Percentiles rank a stretch among this genome's conserved stretches.
phyloP scores from a whole-genome alignment of 2,113 vertebrate species.

The Sorex fumeus region DNA sequence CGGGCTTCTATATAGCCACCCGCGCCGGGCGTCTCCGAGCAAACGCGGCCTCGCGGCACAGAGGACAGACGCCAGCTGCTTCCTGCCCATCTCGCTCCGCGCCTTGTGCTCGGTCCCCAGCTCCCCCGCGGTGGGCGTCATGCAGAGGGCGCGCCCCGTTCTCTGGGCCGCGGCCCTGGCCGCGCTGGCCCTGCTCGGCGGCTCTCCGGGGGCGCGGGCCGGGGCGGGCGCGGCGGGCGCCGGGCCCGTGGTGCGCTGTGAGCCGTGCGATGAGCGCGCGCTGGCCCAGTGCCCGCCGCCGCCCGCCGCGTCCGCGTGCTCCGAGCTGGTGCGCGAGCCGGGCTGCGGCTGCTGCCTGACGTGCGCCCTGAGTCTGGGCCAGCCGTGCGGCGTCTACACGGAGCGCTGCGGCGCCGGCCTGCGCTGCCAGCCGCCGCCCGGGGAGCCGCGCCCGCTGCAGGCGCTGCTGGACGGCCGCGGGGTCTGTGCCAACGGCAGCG shows the following conservation, averaged over 20 bases:
- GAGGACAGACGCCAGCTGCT: not conserved
- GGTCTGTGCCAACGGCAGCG: conserved; percentile 90
- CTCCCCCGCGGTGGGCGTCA: conserved; percentile 83
- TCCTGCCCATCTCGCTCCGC: not conserved
- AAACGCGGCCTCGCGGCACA: conserved; percentile 64
- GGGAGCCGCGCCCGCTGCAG: conserved; percentile 92
- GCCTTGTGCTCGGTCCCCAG: not conserved
- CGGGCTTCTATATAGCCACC: conserved; percentile 91
- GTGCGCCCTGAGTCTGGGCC: conserved; percentile 91
- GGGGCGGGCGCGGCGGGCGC: conserved; percentile 86
- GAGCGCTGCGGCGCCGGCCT: conserved; percentile 93
- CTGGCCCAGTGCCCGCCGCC: conserved; percentile 92
- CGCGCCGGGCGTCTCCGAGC: conserved; percentile 83
- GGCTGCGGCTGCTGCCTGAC: conserved; percentile 97
- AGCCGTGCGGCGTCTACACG: conserved; percentile 95
- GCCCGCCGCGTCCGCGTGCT: conserved; percentile 88
- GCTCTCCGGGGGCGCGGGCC: conserved; percentile 88
- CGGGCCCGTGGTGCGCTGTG: conserved; percentile 94
- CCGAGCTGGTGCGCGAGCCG: conserved; percentile 93
- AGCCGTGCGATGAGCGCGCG: conserved; percentile 92
- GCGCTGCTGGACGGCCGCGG: conserved; percentile 95
- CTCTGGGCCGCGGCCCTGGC: conserved; percentile 89
- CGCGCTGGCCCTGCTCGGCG: conserved; percentile 90
- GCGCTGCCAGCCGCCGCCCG: conserved; percentile 90
- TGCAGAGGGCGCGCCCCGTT: conserved; percentile 89